A percentile compares a stretch with the other conserved stretches of the same genome.
These are phyloP conservation scores for Anguilla marmorata DNA, from an alignment of 2,797 vertebrate species.

Conservation along the genomic window DNA sequence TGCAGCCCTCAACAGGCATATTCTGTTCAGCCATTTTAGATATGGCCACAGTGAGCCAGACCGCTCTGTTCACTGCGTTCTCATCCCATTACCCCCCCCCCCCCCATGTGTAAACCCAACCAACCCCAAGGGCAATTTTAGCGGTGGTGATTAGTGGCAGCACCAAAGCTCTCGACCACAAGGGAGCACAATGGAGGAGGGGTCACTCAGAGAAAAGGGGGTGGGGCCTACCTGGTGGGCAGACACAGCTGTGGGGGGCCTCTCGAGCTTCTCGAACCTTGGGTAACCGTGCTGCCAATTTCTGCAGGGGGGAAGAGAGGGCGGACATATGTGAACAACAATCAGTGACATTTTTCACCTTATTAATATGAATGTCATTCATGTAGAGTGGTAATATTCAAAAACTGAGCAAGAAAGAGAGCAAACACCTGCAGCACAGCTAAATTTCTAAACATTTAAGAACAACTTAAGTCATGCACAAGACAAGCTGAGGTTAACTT, in stretches of 20 bases:
- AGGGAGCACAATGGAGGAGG: constrained; percentile 14
- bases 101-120: background rate
- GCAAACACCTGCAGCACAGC: background rate
- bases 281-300: constrained; percentile 67
- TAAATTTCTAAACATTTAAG: background rate
- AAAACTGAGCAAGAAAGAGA: background rate
- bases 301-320: constrained; percentile 56
- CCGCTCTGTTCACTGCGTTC: background rate
- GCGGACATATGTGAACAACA: constrained; percentile 16
- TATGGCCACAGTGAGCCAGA: background rate
- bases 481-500: background rate
- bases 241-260: constrained; percentile 67
- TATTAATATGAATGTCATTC: background rate
- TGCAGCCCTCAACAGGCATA: background rate
- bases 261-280: constrained; percentile 70
- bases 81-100: background rate
- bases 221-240: constrained; percentile 71
- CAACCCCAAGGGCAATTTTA: constrained; percentile 40
- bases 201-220: background rate
- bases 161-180: constrained; percentile 30
- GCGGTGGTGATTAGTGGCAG: constrained; percentile 36
- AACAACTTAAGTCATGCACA: background rate
- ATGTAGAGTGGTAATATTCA: background rate
- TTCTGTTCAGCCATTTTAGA: background rate
- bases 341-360: background rate